phyloP scores from a whole-genome alignment of 2,888 invertebrate genomes.

The Chymomyza procnemis region DNA sequence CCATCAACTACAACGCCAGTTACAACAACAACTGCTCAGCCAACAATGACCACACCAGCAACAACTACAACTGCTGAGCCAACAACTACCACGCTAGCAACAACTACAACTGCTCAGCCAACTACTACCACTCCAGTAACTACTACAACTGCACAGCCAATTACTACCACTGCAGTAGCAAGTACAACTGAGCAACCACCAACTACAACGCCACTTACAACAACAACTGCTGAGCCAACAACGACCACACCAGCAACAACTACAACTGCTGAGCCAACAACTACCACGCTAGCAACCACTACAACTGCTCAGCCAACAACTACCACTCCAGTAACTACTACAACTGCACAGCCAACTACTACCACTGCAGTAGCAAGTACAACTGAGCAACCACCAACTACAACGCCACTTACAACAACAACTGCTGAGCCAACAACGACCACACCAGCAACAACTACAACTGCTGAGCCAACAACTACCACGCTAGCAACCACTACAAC shows the following conservation, averaged over 20 bases:
- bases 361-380: not conserved
- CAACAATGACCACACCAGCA: slow-evolving; percentile 2
- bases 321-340: not conserved
- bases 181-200: not conserved
- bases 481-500: not conserved
- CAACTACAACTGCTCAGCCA: not conserved
- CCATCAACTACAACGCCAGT: not conserved
- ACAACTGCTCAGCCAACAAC: not conserved
- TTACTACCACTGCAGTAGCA: not conserved
- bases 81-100: not conserved
- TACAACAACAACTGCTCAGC: not conserved
- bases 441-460: not conserved
- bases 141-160: not conserved
- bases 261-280: not conserved
- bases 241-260: not conserved
- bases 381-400: not conserved
- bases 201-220: not conserved
- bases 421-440: not conserved
- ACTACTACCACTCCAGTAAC: not conserved
- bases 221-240: not conserved
- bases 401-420: not conserved
- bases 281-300: not conserved
- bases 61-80: not conserved
- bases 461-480: not conserved
- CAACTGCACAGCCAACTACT: not conserved